Evolutionary conservation across 2,888 invertebrate genomes (phyloP).

Genomic region (Heterodera filipjevi): DNA sequence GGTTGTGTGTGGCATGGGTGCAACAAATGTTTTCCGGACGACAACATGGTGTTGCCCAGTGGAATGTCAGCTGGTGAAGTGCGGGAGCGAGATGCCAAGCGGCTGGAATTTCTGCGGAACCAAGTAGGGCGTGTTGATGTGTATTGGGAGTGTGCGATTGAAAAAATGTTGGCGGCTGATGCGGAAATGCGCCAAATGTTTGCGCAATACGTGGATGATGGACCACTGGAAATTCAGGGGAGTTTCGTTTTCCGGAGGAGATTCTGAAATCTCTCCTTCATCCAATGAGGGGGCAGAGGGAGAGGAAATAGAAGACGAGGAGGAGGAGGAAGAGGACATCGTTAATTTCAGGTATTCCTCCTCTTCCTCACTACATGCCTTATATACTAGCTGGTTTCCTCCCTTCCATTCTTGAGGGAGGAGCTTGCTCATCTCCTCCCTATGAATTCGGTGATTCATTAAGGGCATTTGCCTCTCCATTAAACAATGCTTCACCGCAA

Average conservation of each 20-base stretch:
- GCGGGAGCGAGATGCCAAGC: background rate
- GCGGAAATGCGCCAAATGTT: background rate
- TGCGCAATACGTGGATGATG: background rate
- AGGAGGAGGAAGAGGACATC: too few species aligned
- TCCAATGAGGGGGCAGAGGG: background rate
- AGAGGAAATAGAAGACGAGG: too few species aligned
- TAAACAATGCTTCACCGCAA: too few species aligned
- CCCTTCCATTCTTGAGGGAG: too few species aligned
- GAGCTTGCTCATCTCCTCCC: too few species aligned
- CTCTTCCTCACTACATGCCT: too few species aligned
- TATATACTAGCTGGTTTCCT: too few species aligned
- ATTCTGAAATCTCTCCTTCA: background rate
- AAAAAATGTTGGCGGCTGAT: background rate
- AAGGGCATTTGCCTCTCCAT: too few species aligned
- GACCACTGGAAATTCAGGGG: background rate
- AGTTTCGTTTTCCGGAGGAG: background rate
- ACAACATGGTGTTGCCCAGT: background rate
- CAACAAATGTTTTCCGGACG: background rate
- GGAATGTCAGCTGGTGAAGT: background rate
- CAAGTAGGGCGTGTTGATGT: background rate
- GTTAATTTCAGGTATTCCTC: too few species aligned
- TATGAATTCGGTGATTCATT: too few species aligned
- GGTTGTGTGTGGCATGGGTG: constrained; percentile 17
- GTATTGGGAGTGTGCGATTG: constrained; percentile 8
- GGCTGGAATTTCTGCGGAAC: background rate